Evolutionary conservation across 2,888 invertebrate genomes (phyloP), one percentile per base, ranked within the genome.

Genomic region (Cerceris rybyensis): DNA sequence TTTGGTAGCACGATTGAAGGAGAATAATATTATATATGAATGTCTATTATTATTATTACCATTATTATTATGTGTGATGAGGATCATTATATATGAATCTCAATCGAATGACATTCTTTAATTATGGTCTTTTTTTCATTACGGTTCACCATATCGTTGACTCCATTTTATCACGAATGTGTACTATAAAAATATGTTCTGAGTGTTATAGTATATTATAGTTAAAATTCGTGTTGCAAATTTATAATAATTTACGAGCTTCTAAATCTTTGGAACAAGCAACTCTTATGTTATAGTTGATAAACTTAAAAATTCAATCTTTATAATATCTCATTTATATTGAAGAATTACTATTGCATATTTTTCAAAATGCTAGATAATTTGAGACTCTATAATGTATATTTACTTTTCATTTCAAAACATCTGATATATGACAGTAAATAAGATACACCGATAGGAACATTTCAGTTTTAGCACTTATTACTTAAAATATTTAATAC

Each of bases 391-490:
- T 28, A 28, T 28, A 28, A 28, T 28, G 28, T 28, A 28, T 28
- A 28, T 28, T 28, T 28, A 28, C 28, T 4, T 28, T 28, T 28
- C 28, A 2, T 28, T 28, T 28, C 28, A 52, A 16, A 66, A 52
- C 54, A 66, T 80, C 57, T 68, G 68, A 63, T 60, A 63, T 70
- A 73, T 49, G 52, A 17, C 70, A 17, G 41, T 61, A 55, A 43
- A 57, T 7, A 59, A 68, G 16, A 68, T 5, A 43, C 6, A 57
- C 46, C 64, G n/a, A 70, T 46, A 66, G 49, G 63, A 39, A 71
- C n/a, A 63, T 75, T 54, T 69, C 68, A 50, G 69, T 73, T 84
- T 59, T 75, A 61, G 17, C 55, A 75, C 68, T 83, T 67, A 58
- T 71, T 69, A n/a, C 46, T 49, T 58, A 59, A 43, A 65, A 59